Conservation (phyloP, 2,113 vertebrate species). For the Neodontobutis hainanensis region DNA sequence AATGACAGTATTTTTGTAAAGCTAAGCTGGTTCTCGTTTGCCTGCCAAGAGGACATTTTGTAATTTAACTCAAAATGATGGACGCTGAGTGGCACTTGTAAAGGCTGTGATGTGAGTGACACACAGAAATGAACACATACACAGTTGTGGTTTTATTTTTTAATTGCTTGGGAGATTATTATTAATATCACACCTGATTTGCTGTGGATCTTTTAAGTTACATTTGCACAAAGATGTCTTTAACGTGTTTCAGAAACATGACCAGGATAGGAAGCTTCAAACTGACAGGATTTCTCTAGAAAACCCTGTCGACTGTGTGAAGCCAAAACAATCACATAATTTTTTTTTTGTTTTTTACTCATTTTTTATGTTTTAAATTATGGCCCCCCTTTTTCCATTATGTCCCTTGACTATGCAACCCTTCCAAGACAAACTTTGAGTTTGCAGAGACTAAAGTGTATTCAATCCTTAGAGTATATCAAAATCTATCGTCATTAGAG, state of each 20-base stretch:
- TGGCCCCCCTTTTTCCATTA: conserved; percentile 18
- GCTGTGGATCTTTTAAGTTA: conserved; percentile 63
- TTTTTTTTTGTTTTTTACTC: conserved; percentile 41
- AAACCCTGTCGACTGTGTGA: neutral
- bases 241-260: neutral
- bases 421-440: conserved; percentile 43
- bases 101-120: conserved; percentile 28
- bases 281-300: conserved; percentile 10
- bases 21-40: conserved; percentile 48
- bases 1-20: conserved; percentile 65
- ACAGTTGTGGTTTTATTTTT: conserved; percentile 5
- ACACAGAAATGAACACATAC: neutral
- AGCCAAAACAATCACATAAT: conserved; percentile 51
- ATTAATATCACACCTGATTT: conserved; percentile 56
- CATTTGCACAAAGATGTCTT: conserved; percentile 64
- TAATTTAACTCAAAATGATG: conserved; percentile 37
- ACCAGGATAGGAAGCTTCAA: conserved; percentile 10
- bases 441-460: conserved; percentile 60
- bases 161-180: conserved; percentile 42
- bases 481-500: conserved; percentile 57
- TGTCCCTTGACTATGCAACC: conserved; percentile 76
- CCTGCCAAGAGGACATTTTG: conserved; percentile 58
- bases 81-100: conserved; percentile 46
- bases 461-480: conserved; percentile 68
- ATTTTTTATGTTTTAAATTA: conserved; percentile 44